A percentile compares a stretch with the other conserved stretches of the same genome.
These are phyloP conservation scores for Melanerpes formicivorus DNA, from an alignment of 2,113 vertebrate genomes.

Conservation along the genomic window DNA sequence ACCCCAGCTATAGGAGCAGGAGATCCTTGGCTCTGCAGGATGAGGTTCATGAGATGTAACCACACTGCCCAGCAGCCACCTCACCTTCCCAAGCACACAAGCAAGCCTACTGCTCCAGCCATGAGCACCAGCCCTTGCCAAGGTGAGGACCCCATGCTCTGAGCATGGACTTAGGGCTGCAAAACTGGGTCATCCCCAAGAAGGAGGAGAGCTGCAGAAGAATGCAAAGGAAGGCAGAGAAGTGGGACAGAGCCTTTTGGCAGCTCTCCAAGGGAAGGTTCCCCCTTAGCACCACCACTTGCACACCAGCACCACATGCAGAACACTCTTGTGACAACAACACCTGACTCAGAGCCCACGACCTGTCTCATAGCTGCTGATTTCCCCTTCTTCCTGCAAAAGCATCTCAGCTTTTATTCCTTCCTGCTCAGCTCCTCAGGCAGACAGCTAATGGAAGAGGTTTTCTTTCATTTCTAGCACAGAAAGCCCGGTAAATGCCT, in stretches of 20 bases:
- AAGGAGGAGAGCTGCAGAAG: background rate
- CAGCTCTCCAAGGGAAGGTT: background rate
- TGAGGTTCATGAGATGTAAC: background rate
- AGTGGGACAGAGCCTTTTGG: background rate
- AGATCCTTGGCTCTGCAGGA: background rate
- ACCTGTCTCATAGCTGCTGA: rapidly evolving
- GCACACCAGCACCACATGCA: background rate
- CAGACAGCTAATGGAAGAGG: constrained; percentile 31
- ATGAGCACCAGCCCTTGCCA: background rate
- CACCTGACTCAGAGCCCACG: background rate
- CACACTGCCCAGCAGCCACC: background rate
- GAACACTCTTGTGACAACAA: background rate
- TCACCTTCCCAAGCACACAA: rapidly evolving
- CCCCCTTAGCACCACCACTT: background rate
- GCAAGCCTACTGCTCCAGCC: background rate
- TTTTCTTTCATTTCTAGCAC: constrained; percentile 32
- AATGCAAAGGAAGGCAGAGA: background rate
- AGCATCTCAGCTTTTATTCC: constrained; percentile 21
- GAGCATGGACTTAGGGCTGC: background rate
- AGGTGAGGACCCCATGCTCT: background rate
- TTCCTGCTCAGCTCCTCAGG: background rate
- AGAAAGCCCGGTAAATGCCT: constrained; percentile 40
- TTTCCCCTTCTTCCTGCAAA: background rate
- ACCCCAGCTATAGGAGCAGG: background rate
- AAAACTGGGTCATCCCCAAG: background rate